Conservation (phyloP, 2,113 vertebrate species). For the Maccullochella peelii region DNA sequence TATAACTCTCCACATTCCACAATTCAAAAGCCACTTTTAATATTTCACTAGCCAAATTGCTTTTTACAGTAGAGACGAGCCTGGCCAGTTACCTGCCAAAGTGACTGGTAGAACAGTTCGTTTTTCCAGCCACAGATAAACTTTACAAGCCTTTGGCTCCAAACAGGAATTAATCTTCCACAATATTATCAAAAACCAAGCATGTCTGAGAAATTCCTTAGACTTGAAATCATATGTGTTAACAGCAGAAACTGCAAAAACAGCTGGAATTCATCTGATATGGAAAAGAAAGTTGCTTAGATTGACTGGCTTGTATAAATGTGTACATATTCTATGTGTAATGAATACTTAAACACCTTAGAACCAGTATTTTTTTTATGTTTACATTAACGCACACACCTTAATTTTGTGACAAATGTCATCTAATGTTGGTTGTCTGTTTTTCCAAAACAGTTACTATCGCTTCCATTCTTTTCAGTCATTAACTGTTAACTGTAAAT, state of each 20-base stretch:
- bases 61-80: conserved; percentile 3
- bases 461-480: conserved; percentile 8
- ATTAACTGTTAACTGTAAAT: conserved; percentile 30
- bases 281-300: background rate
- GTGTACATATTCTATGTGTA: conserved; percentile 62
- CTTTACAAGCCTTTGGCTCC: conserved; percentile 16
- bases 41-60: conserved; percentile 18
- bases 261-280: background rate
- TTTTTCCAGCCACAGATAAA: conserved; percentile 19
- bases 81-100: conserved; percentile 30
- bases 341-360: conserved; percentile 38
- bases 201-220: conserved; percentile 2
- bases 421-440: conserved; percentile 7
- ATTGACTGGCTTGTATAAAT: conserved; percentile 48
- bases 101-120: background rate
- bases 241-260: conserved; percentile 16
- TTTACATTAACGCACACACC: conserved; percentile 41
- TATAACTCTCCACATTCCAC: background rate
- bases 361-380: conserved; percentile 43
- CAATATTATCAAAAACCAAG: background rate
- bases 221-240: background rate
- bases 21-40: background rate
- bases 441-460: conserved; percentile 43
- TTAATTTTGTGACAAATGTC: conserved; percentile 51
- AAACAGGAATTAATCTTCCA: background rate